A percentile compares a stretch with the other conserved stretches of the same genome.
Conservation (phyloP, 2,113 vertebrate species). For the Arenaria interpres region DNA sequence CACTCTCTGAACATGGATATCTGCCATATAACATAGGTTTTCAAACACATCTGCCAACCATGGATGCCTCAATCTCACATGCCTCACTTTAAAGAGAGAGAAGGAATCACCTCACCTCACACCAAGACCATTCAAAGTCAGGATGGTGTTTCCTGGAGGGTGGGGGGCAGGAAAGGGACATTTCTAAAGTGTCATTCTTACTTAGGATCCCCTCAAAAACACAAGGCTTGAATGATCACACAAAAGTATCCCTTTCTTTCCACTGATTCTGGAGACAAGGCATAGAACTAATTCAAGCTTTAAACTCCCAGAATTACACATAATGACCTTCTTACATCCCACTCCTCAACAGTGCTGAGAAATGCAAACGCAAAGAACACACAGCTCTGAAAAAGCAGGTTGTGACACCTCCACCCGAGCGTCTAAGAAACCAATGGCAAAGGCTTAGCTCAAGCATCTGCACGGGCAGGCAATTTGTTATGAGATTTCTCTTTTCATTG, state of each 20-base stretch:
- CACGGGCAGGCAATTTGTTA: not conserved
- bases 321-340: not conserved
- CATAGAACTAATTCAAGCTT: not conserved
- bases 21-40: not conserved
- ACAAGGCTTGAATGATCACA: not conserved
- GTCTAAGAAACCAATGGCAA: not conserved
- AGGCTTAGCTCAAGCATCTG: not conserved
- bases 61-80: not conserved
- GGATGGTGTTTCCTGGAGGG: not conserved
- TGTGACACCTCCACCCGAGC: not conserved
- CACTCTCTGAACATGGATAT: not conserved
- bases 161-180: rapidly evolving
- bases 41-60: not conserved
- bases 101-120: not conserved
- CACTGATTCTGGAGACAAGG: not conserved
- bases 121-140: not conserved
- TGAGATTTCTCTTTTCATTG: not conserved
- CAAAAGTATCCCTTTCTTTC: not conserved
- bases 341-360: not conserved
- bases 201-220: not conserved
- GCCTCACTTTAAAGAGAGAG: not conserved
- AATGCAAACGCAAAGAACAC: not conserved
- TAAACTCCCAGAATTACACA: not conserved
- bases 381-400: not conserved
- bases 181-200: not conserved